phyloP scores from a whole-genome alignment of 2,797 vertebrate species.

The Valencia hispanica region DNA sequence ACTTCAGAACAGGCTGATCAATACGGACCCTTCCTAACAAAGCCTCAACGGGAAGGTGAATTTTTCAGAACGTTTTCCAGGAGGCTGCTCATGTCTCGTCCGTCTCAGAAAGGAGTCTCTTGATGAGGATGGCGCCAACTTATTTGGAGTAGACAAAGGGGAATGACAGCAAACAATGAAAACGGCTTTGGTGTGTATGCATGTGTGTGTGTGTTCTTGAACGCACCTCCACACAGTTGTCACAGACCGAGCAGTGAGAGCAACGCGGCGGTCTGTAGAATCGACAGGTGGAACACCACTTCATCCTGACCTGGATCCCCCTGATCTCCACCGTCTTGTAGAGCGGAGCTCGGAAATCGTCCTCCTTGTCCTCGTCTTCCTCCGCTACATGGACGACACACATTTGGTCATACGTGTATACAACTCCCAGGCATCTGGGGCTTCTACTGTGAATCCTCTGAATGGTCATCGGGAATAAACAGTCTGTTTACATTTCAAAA shows the following conservation, averaged over 20 bases:
- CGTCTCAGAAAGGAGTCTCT: background rate
- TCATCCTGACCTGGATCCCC: constrained; percentile 97
- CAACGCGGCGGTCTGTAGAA: constrained; percentile 96
- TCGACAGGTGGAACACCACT: constrained; percentile 97
- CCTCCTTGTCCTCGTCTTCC: constrained; percentile 97
- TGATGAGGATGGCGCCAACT: background rate
- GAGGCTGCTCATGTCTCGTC: background rate
- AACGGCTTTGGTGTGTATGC: background rate
- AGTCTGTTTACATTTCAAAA: background rate
- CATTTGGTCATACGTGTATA: too few species aligned
- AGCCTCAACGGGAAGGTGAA: background rate
- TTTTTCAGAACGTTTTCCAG: background rate
- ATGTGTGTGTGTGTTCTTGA: constrained; percentile 14
- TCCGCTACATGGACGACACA: constrained; percentile 80
- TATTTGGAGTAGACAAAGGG: background rate
- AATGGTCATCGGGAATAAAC: background rate
- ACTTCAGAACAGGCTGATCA: background rate
- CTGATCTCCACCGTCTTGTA: constrained; percentile 98
- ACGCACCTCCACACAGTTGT: constrained; percentile 97
- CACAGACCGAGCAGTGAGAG: constrained; percentile 97
- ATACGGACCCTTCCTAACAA: background rate
- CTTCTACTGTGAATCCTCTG: background rate
- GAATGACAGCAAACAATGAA: background rate
- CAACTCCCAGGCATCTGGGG: background rate
- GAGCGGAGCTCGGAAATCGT: constrained; percentile 94